Conservation (phyloP, 2,113 vertebrate genomes). For the Cheirogaleus medius region DNA sequence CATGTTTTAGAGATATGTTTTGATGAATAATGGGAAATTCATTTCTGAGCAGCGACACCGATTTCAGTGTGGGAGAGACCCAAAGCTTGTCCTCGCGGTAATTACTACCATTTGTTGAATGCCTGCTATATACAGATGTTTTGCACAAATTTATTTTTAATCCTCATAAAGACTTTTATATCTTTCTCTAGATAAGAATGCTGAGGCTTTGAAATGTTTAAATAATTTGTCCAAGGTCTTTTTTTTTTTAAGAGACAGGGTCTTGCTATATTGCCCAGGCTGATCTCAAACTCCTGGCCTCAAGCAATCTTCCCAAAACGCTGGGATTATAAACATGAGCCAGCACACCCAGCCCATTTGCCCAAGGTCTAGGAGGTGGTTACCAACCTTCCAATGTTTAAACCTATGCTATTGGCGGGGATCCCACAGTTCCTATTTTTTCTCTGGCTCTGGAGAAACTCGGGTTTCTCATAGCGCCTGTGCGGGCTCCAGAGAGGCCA, state of each 20-base stretch:
- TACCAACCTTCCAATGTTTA: not conserved
- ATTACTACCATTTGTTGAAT: not conserved
- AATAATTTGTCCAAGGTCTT: not conserved
- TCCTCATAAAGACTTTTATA: not conserved
- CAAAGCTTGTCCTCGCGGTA: not conserved
- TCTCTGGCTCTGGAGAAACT: not conserved
- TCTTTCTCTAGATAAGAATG: not conserved
- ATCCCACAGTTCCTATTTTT: not conserved
- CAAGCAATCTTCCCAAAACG: no score
- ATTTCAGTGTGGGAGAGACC: not conserved
- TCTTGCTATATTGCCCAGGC: no score
- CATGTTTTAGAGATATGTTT: not conserved
- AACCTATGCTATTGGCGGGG: fast-evolving
- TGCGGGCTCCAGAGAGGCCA: not conserved
- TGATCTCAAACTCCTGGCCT: no score
- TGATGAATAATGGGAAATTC: not conserved
- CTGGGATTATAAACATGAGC: no score
- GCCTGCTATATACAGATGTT: not conserved
- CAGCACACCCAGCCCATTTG: not conserved
- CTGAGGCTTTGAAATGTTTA: not conserved
- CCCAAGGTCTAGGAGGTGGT: not conserved
- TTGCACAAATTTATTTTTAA: not conserved
- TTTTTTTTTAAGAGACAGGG: no score
- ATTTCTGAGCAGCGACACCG: not conserved
- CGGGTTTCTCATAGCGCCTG: not conserved